Percentiles rank a stretch among this genome's conserved stretches.
Evolutionary conservation across 2,113 vertebrate species (phyloP).

Genomic region (Sebastes fasciatus): DNA sequence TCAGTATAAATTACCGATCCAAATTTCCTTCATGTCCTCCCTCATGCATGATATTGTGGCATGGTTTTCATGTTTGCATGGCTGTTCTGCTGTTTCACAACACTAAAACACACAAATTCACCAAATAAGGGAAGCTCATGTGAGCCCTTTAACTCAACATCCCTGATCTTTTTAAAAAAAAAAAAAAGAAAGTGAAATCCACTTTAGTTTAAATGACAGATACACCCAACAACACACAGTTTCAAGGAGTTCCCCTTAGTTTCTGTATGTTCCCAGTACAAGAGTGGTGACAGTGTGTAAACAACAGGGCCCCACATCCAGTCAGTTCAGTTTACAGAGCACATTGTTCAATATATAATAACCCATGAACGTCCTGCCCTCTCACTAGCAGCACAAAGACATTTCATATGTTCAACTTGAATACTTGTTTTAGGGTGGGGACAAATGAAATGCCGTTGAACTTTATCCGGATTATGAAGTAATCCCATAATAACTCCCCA

Average conservation of each 20-base stretch:
- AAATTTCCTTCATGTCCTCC: conserved; percentile 39
- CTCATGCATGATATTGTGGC: conserved; percentile 74
- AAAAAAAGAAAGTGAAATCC: neutral
- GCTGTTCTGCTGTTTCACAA: conserved; percentile 47
- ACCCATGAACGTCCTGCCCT: conserved; percentile 7
- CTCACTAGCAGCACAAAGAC: conserved; percentile 8
- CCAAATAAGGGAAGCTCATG: conserved; percentile 29
- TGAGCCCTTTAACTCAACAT: conserved; percentile 6
- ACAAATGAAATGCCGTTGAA: neutral
- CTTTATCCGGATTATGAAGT: conserved; percentile 4
- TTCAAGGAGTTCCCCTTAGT: neutral
- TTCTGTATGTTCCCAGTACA: neutral
- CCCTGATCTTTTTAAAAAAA: neutral
- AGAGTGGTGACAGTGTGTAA: conserved; percentile 10
- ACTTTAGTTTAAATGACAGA: neutral
- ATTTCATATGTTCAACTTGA: neutral
- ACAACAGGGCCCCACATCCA: conserved; percentile 42
- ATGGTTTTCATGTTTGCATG: conserved; percentile 78
- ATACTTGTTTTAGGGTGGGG: conserved; percentile 7
- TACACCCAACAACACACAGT: neutral
- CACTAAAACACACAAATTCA: conserved; percentile 8
- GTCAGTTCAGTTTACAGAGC: conserved; percentile 25
- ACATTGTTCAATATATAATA: conserved; percentile 52
- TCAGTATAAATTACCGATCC: neutral
- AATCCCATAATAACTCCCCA: conserved; percentile 3